A percentile compares a stretch with the other conserved stretches of the same genome.
Evolutionary conservation across 2,113 vertebrate genomes (phyloP).

Genomic region (Accipiter virgatus): DNA sequence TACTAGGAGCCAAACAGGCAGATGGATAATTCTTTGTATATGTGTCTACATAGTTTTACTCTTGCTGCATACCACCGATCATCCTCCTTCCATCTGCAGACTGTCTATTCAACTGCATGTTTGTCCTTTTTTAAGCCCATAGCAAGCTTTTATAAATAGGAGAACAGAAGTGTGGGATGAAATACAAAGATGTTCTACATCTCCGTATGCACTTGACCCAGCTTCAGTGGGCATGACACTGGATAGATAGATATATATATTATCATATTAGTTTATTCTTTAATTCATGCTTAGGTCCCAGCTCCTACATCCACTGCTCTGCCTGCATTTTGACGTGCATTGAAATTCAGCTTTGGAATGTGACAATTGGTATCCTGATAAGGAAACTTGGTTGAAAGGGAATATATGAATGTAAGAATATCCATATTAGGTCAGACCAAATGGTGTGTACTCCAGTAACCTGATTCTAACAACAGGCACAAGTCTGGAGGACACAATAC

Average conservation of each 20-base stretch:
- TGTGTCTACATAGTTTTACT: not conserved
- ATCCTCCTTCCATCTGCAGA: not conserved
- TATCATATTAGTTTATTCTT: not conserved
- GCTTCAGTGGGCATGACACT: not conserved
- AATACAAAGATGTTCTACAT: not conserved
- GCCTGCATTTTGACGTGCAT: not conserved
- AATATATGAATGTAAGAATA: not conserved
- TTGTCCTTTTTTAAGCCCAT: not conserved
- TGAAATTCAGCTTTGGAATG: not conserved
- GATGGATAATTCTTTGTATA: conserved; percentile 4
- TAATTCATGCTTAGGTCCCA: not conserved
- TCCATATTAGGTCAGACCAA: not conserved
- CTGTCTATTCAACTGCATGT: not conserved
- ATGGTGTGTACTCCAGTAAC: not conserved
- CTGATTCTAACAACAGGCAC: not conserved
- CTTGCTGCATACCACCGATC: not conserved
- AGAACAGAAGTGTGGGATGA: not conserved
- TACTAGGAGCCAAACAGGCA: conserved; percentile 7
- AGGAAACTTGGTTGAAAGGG: not conserved
- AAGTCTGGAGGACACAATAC: not conserved
- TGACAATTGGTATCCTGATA: not conserved
- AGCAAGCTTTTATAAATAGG: not conserved
- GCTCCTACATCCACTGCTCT: not conserved
- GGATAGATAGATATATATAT: not conserved
- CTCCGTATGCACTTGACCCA: not conserved